Conservation (phyloP, 1,140 invertebrate species). For the Epicauta chinensis region DNA sequence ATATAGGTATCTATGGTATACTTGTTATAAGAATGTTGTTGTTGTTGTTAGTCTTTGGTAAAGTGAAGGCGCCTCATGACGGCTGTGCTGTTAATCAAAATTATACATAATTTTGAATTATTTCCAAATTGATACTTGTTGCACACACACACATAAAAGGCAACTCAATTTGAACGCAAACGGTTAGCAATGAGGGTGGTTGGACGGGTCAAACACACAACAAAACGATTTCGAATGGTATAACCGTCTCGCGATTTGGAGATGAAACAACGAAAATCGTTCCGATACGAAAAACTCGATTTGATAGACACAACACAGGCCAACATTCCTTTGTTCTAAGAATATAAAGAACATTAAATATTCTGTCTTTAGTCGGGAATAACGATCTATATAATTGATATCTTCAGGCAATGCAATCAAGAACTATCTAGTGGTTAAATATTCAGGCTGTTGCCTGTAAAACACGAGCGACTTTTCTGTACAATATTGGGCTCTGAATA, state of each 20-base stretch:
- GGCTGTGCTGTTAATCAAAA: conserved; percentile 19
- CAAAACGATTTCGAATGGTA: neutral
- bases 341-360: conserved; percentile 38
- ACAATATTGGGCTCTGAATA: conserved; percentile 40
- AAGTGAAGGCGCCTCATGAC: neutral
- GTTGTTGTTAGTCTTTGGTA: neutral
- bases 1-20: no score
- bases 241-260: no score
- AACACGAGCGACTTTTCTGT: conserved; percentile 31
- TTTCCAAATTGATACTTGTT: conserved; percentile 15
- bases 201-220: no score
- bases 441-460: conserved; percentile 34
- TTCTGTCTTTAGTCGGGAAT: conserved; percentile 39
- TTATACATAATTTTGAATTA: conserved; percentile 22
- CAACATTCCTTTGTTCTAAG: conserved; percentile 37
- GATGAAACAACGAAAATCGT: no score
- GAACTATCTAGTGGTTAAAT: conserved; percentile 39
- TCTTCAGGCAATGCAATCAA: conserved; percentile 41
- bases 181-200: no score
- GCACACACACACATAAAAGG: neutral
- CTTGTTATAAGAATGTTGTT: no score
- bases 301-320: neutral
- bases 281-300: neutral
- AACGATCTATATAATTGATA: conserved; percentile 44
- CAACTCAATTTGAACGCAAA: no score